Conservation (phyloP, 2,113 vertebrate genomes). For the Cathartes aura region DNA sequence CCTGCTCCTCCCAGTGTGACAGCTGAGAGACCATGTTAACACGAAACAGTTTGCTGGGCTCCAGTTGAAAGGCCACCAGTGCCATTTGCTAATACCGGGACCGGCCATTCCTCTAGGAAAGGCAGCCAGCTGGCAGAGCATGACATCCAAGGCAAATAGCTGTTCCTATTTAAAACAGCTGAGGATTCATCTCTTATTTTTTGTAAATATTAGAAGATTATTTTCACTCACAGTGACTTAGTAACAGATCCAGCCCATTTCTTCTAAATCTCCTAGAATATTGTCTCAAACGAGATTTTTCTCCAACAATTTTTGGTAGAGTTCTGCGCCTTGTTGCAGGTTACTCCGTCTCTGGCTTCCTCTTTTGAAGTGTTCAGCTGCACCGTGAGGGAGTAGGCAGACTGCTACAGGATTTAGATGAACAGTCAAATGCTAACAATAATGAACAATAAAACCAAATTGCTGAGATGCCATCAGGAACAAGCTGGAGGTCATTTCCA, state of each 20-base stretch:
- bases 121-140: neutral
- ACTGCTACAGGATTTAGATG: neutral
- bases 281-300: neutral
- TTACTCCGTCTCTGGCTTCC: neutral
- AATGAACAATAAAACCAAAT: neutral
- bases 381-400: neutral
- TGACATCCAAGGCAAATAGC: neutral
- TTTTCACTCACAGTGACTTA: neutral
- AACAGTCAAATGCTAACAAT: neutral
- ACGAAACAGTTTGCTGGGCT: neutral
- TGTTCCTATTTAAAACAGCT: neutral
- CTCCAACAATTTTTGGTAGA: neutral
- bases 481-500: neutral
- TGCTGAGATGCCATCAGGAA: neutral
- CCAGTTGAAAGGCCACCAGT: neutral
- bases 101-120: neutral
- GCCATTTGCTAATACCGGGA: neutral
- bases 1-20: accelerated
- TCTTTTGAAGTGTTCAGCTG: neutral
- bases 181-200: neutral
- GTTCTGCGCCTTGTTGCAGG: neutral
- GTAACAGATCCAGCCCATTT: neutral
- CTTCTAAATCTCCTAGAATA: neutral
- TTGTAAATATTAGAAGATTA: neutral
- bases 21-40: neutral